Evolutionary conservation across 1,140 invertebrate genomes (phyloP).

Genomic region (Limonius californicus): DNA sequence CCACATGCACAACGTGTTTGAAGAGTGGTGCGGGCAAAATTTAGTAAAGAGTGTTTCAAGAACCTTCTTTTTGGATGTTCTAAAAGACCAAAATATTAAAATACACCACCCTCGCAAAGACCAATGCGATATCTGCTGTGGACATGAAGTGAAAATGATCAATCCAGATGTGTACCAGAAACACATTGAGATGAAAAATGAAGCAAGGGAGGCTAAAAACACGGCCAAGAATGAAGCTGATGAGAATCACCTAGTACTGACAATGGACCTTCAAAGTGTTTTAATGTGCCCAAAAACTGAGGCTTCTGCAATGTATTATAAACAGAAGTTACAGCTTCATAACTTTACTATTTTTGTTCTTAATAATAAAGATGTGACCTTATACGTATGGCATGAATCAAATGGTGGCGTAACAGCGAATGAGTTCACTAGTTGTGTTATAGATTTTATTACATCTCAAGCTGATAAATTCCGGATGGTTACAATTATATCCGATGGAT

Average conservation of each 20-base stretch:
- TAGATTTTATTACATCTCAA: neutral
- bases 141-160: slow-evolving; percentile 2
- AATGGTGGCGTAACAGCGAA: slow-evolving; percentile 31
- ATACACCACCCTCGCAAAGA: slow-evolving; percentile 44
- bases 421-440: slow-evolving; percentile 14
- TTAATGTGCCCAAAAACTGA: slow-evolving; percentile 43
- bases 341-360: slow-evolving; percentile 50
- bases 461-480: neutral
- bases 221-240: slow-evolving; percentile 30
- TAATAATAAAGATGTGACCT: slow-evolving; percentile 30
- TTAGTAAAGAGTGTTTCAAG: neutral
- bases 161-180: neutral
- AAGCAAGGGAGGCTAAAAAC: neutral
- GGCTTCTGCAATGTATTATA: slow-evolving; percentile 48
- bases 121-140: slow-evolving; percentile 40
- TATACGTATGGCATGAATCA: slow-evolving; percentile 8
- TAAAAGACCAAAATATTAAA: slow-evolving; percentile 28
- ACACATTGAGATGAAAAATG: neutral
- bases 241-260: slow-evolving; percentile 31
- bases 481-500: slow-evolving; percentile 8
- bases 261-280: slow-evolving; percentile 45
- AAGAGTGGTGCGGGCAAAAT: neutral
- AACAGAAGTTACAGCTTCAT: slow-evolving; percentile 46
- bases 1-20: too few species aligned
- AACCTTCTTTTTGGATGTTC: neutral